Evolutionary conservation across 37 sponge, comb jelly and placozoan species (phyloP).

Genomic region (Eunapius fragilis): DNA sequence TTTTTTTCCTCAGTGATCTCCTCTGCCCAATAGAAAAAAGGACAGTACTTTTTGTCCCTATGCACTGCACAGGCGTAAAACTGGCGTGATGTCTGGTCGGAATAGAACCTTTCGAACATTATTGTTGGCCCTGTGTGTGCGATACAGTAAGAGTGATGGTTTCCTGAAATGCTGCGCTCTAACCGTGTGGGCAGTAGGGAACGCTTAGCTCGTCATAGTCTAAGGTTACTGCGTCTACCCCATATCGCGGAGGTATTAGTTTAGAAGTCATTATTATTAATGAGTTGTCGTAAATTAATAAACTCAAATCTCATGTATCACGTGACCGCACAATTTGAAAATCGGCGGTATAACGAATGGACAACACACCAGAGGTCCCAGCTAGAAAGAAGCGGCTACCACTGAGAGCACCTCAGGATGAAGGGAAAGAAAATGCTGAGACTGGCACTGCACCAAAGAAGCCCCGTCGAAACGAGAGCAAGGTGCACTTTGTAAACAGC

Average conservation of each 20-base stretch:
- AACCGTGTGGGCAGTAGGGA: slow-evolving; percentile 82
- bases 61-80: slow-evolving; percentile 92
- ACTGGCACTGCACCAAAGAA: not conserved
- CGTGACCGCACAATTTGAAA: not conserved
- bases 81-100: slow-evolving; percentile 55
- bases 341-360: not conserved
- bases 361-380: not conserved
- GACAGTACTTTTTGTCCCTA: slow-evolving; percentile 78
- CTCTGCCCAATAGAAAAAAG: slow-evolving; percentile 92
- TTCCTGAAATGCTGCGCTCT: not conserved
- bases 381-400: not conserved
- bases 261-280: not conserved
- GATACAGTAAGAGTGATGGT: not conserved
- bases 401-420: not conserved
- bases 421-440: not conserved
- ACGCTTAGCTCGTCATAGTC: slow-evolving; percentile 1
- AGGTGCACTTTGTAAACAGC: not conserved
- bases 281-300: too few relatives aligned
- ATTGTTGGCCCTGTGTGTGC: slow-evolving; percentile 79
- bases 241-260: not conserved
- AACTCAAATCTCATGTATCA: not conserved
- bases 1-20: slow-evolving; percentile 50
- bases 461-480: not conserved
- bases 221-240: slow-evolving; percentile 38
- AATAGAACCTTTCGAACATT: slow-evolving; percentile 83